These are phyloP conservation scores for Periparus ater DNA, from an alignment of 2,797 vertebrate genomes.

Conservation along the genomic window DNA sequence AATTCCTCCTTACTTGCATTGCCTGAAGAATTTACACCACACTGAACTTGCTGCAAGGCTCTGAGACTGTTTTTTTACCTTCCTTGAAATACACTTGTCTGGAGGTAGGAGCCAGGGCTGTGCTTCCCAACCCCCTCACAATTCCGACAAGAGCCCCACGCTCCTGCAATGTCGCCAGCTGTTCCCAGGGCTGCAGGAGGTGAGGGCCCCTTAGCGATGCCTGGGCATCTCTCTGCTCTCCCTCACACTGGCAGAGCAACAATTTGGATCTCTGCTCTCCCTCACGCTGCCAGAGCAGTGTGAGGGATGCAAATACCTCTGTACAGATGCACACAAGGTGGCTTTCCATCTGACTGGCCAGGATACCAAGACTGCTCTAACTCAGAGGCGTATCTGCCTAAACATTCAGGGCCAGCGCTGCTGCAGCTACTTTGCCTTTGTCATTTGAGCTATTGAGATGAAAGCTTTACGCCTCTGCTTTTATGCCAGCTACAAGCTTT, in stretches of 20 bases:
- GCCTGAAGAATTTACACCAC: not conserved
- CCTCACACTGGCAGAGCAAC: not conserved
- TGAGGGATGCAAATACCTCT: rapidly evolving
- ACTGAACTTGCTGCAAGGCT: not conserved
- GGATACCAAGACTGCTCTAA: not conserved
- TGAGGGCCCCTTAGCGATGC: rapidly evolving
- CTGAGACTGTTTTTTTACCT: not conserved
- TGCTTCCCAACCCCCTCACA: not conserved
- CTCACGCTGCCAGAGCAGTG: not conserved
- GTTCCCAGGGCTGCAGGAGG: not conserved
- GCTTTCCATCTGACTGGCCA: not conserved
- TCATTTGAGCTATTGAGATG: not conserved
- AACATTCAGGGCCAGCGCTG: not conserved
- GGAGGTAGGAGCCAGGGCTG: not conserved
- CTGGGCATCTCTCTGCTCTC: not conserved
- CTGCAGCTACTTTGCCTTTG: not conserved
- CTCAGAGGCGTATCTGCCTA: rapidly evolving
- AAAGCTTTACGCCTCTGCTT: not conserved
- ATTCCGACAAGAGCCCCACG: not conserved
- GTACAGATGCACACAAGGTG: not conserved
- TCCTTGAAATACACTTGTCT: not conserved
- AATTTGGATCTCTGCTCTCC: not conserved
- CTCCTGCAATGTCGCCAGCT: rapidly evolving
- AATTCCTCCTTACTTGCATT: not conserved
- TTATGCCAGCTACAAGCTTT: not conserved